phyloP scores from a whole-genome alignment of 2,797 vertebrate species.

The Mus caroli region DNA sequence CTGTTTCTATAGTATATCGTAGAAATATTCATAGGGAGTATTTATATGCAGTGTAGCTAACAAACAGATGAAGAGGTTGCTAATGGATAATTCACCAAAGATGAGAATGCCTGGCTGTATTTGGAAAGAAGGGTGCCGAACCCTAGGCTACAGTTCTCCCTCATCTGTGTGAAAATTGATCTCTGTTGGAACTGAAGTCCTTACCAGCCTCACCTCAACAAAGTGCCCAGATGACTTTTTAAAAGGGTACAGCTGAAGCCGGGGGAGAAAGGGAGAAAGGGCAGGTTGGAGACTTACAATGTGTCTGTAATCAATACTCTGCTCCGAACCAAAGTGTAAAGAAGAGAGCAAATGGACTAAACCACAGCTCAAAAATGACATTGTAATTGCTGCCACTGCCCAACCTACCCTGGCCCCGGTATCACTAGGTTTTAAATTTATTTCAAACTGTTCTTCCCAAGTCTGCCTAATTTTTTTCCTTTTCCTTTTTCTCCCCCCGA shows the following conservation, averaged over 20 bases:
- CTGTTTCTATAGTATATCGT: not conserved
- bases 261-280: constrained; percentile 75
- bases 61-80: constrained; percentile 39
- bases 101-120: constrained; percentile 47
- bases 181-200: constrained; percentile 75
- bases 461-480: constrained; percentile 85
- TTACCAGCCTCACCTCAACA: constrained; percentile 72
- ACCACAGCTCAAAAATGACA: constrained; percentile 86
- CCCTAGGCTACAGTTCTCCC: constrained; percentile 30
- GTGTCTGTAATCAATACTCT: constrained; percentile 88
- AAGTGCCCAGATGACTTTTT: constrained; percentile 82
- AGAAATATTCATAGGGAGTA: not conserved
- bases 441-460: constrained; percentile 88
- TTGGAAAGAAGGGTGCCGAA: constrained; percentile 48
- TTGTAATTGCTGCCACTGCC: constrained; percentile 86
- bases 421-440: constrained; percentile 88
- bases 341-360: constrained; percentile 85
- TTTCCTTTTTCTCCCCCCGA: constrained; percentile 70
- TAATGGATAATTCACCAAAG: not conserved
- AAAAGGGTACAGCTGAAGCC: constrained; percentile 77
- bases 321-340: constrained; percentile 87
- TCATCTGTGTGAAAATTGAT: constrained; percentile 79
- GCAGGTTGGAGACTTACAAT: constrained; percentile 84
- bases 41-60: constrained; percentile 22
- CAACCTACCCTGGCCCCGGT: constrained; percentile 85